These are phyloP conservation scores for Alauda arvensis DNA, from an alignment of 2,797 vertebrate species.

Conservation along the genomic window DNA sequence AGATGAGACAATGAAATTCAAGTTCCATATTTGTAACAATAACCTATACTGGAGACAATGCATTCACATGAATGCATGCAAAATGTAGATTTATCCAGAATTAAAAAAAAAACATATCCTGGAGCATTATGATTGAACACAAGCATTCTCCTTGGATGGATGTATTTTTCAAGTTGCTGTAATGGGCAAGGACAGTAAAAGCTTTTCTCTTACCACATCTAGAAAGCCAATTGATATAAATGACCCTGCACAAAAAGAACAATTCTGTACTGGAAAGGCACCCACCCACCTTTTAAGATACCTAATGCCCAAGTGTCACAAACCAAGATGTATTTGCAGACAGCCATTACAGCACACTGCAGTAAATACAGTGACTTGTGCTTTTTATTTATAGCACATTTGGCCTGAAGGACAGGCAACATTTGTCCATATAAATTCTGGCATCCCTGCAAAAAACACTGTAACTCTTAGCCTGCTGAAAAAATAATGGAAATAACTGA, in stretches of 20 bases:
- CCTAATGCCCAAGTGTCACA: background rate
- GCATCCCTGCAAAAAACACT: background rate
- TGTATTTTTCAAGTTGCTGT: background rate
- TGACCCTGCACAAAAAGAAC: background rate
- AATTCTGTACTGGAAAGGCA: background rate
- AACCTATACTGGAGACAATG: background rate
- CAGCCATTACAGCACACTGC: background rate
- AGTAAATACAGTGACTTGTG: background rate
- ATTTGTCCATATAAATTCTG: conserved; percentile 17
- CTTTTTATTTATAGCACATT: conserved; percentile 30
- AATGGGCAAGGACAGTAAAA: background rate
- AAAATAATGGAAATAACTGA: background rate
- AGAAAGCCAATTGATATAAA: background rate
- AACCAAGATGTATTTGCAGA: background rate
- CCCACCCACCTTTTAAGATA: background rate
- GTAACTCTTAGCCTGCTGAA: conserved; percentile 13
- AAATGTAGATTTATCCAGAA: background rate
- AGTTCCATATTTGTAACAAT: background rate
- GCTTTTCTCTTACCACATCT: background rate
- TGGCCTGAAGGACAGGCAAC: conserved; percentile 29
- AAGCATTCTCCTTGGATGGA: background rate
- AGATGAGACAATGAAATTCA: background rate
- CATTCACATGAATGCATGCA: background rate
- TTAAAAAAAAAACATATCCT: background rate
- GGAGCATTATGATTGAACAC: background rate